Evolutionary conservation across 2,113 vertebrate species (phyloP).

Genomic region (Cnemophilus loriae): DNA sequence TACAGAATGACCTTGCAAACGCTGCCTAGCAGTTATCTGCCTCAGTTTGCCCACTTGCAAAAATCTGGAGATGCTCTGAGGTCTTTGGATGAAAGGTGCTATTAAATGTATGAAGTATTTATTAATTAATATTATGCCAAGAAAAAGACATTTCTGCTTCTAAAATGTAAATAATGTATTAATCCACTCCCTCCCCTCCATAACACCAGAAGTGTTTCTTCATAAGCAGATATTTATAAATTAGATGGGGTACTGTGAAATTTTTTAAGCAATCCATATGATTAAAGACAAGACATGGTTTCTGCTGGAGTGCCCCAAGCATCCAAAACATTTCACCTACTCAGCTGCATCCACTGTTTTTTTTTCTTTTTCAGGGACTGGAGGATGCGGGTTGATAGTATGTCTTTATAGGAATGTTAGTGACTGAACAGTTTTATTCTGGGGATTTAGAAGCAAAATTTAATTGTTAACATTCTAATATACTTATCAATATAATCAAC

Average conservation of each 20-base stretch:
- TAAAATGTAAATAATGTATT: slow-evolving; percentile 35
- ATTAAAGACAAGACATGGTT: neutral
- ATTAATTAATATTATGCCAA: neutral
- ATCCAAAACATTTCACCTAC: neutral
- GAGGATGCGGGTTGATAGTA: neutral
- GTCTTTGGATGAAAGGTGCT: neutral
- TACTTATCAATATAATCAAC: slow-evolving; percentile 17
- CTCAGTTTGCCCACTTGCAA: neutral
- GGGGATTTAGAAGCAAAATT: slow-evolving; percentile 34
- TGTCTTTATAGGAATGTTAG: slow-evolving; percentile 27
- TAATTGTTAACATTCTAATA: slow-evolving; percentile 12
- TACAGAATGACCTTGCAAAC: neutral
- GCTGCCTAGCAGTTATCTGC: neutral
- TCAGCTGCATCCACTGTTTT: neutral
- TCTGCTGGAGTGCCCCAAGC: neutral
- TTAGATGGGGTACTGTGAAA: neutral
- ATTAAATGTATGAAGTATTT: neutral
- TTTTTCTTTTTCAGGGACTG: neutral
- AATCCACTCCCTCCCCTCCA: neutral
- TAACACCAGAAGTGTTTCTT: neutral
- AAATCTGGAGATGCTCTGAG: neutral
- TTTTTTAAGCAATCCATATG: neutral
- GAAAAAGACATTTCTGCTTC: neutral
- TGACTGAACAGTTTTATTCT: slow-evolving; percentile 38
- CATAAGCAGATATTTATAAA: neutral